Evolutionary conservation across 2,113 vertebrate species (phyloP).

Genomic region (Phaethon lepturus): DNA sequence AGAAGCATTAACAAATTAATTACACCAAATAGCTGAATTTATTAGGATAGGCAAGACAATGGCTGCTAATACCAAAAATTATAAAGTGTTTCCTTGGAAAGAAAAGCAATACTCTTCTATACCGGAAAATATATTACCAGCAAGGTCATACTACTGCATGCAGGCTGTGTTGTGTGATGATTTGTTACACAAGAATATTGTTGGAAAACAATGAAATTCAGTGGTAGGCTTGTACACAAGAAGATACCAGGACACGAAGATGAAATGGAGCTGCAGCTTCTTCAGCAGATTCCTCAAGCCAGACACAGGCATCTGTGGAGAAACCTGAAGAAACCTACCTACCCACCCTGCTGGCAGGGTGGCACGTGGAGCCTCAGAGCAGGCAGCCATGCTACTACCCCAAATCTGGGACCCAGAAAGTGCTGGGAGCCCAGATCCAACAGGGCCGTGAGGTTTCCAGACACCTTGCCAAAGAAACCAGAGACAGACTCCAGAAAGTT

Average conservation of each 20-base stretch:
- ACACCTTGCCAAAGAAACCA: neutral
- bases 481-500: neutral
- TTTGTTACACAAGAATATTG: neutral
- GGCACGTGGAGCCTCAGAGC: neutral
- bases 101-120: neutral
- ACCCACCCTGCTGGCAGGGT: neutral
- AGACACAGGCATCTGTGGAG: neutral
- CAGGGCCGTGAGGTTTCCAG: neutral
- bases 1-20: neutral
- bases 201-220: neutral
- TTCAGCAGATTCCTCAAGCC: neutral
- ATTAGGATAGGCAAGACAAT: neutral
- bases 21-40: neutral
- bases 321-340: neutral
- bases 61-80: neutral
- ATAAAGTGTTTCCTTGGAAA: neutral
- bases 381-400: neutral
- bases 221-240: neutral
- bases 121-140: neutral
- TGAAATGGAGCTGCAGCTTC: neutral
- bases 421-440: neutral
- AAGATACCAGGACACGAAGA: neutral
- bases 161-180: neutral
- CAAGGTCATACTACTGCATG: neutral
- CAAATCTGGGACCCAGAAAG: neutral